Conservation (phyloP, 2,113 vertebrate genomes). For the Tauraco erythrolophus region DNA sequence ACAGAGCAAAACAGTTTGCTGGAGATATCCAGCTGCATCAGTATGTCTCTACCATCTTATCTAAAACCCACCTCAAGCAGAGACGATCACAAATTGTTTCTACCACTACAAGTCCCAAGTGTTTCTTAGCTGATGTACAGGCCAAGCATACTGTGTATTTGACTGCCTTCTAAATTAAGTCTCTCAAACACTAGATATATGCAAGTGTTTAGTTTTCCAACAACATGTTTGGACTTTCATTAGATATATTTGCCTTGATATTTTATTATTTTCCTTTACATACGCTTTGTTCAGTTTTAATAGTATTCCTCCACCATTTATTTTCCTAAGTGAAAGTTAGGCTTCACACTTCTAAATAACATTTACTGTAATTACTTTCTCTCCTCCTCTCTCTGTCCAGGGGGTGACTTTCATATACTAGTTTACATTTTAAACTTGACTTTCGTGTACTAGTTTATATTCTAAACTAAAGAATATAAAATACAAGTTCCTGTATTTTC, state of each 20-base stretch:
- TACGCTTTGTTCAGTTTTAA: neutral
- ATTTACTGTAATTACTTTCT: neutral
- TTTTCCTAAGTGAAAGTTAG: neutral
- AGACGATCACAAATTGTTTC: accelerated
- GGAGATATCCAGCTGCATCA: neutral
- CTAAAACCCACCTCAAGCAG: neutral
- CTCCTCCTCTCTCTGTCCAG: neutral
- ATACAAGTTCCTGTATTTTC: neutral
- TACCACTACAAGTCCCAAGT: neutral
- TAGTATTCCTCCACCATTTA: neutral
- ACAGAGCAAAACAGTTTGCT: neutral
- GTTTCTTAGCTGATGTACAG: neutral
- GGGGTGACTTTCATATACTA: neutral
- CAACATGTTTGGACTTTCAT: neutral
- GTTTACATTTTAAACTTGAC: neutral
- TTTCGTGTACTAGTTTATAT: neutral
- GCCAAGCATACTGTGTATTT: neutral
- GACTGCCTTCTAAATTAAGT: neutral
- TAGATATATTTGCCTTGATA: neutral
- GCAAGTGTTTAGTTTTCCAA: neutral
- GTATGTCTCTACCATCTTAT: neutral
- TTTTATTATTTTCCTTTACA: neutral
- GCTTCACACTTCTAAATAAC: neutral
- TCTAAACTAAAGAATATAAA: neutral
- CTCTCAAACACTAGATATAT: neutral